These are phyloP conservation scores for Goniozus legneri DNA, from an alignment of 1,140 invertebrate species.

Conservation along the genomic window DNA sequence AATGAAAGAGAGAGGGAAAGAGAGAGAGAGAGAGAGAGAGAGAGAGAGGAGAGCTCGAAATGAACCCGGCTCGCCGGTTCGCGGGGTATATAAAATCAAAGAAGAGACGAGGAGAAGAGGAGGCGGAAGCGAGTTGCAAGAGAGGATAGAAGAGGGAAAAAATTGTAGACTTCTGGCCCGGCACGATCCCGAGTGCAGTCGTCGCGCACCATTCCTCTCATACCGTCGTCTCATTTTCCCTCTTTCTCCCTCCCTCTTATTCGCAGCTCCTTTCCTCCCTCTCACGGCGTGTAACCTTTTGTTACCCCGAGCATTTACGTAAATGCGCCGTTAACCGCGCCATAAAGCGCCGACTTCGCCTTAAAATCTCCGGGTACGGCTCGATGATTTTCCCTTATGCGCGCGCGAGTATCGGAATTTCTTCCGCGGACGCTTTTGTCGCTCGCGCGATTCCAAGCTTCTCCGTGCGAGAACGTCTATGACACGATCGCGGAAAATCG, in stretches of 20 bases:
- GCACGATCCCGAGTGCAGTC: neutral
- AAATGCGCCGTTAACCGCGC: neutral
- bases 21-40: neutral
- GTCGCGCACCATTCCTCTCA: conserved; percentile 5
- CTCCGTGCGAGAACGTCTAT: too few relatives aligned
- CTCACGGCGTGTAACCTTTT: neutral
- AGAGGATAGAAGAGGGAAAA: neutral
- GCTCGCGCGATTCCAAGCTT: too few relatives aligned
- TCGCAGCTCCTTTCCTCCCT: too few relatives aligned
- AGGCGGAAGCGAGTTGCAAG: neutral
- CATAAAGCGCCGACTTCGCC: neutral
- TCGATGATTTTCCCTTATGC: neutral
- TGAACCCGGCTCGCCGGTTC: too few relatives aligned
- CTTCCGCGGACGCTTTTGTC: neutral
- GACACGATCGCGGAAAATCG: too few relatives aligned
- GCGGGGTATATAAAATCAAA: too few relatives aligned
- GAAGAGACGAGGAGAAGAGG: too few relatives aligned
- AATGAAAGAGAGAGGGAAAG: neutral
- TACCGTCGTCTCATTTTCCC: neutral
- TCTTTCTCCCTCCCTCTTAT: too few relatives aligned
- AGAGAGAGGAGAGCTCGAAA: conserved; percentile 3
- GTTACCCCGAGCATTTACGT: neutral
- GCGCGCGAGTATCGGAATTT: neutral
- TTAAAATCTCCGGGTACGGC: too few relatives aligned
- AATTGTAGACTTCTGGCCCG: too few relatives aligned